Base-by-base conservation (phyloP, 2,113 vertebrate species). In the Proteles cristata region DNA sequence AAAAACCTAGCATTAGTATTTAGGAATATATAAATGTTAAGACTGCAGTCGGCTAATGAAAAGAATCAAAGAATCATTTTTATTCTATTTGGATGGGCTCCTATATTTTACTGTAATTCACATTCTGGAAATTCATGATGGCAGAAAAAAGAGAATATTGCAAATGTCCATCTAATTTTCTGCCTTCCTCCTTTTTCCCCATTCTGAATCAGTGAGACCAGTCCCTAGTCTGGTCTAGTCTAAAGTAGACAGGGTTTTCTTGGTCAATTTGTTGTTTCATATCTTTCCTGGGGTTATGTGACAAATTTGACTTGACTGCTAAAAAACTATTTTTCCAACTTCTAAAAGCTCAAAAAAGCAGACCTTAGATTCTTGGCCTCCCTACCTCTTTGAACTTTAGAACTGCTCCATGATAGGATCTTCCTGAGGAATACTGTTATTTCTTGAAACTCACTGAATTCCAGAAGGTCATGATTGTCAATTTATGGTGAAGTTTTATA, bases 61-160 rank as follows among this genome's bases (percentile, higher is more conserved):
- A 90, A 69, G n/a, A 79, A 88, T 93, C 26, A 73, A 88, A 76
- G 11, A 95, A 39, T 79, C 35, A 63, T 80, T 93, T 77, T 94
- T 87, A 68, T 33, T 74, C 35, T 63, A 31, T 93, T 86, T 97
- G 26, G 35, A 94, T 85, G 11, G 8, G 48, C 35, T 84, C 73
- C 39, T 74, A 26, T 35, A 35, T 90, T 73, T 81, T 80, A 89
- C 80, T 74, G 7, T 79, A 90, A 88, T 87, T 83, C 28, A 79
- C 71, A 35, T 82, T 90, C 86, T 95, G 16, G 35, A 90, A 97
- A 93, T 31, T 68, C 33, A 84, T 33, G 48, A 86, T 26, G 71
- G 43, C 43, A 96, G 53, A 73, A 97, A 97, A 85, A 45, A 83
- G 33, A 76, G 58, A 79, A 43, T 6, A 4, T 12, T 91, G 11